A percentile compares a stretch with the other conserved stretches of the same genome.
Conservation (phyloP, 1,140 invertebrate species). For the Episyrphus balteatus region DNA sequence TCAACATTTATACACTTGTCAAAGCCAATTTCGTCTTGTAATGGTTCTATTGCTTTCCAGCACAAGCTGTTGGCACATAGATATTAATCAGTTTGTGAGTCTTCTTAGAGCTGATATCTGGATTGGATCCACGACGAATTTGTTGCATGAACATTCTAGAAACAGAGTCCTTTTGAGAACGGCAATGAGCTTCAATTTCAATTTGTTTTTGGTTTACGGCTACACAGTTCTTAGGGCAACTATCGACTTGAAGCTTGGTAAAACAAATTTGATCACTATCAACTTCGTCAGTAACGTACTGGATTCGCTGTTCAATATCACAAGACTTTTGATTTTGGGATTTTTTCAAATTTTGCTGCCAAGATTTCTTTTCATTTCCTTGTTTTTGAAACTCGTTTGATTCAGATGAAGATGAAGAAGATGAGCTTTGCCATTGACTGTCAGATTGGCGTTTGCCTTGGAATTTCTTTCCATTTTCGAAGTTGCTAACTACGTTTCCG, state of each 20-base stretch:
- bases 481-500: slow-evolving; percentile 39
- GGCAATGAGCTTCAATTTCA: slow-evolving; percentile 42
- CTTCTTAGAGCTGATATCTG: slow-evolving; percentile 39
- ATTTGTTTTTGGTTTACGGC: slow-evolving; percentile 24
- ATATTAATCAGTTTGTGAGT: slow-evolving; percentile 8
- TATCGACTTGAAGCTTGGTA: slow-evolving; percentile 37
- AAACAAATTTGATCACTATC: slow-evolving; percentile 47
- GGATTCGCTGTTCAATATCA: slow-evolving; percentile 35
- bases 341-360: not conserved
- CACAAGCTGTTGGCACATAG: slow-evolving; percentile 12
- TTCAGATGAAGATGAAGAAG: slow-evolving; percentile 1
- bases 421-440: slow-evolving; percentile 4
- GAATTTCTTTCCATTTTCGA: slow-evolving; percentile 19
- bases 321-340: not conserved
- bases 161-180: slow-evolving; percentile 31
- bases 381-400: no score
- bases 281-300: slow-evolving; percentile 39
- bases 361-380: not conserved
- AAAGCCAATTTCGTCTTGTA: no score
- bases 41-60: no score
- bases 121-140: slow-evolving; percentile 45
- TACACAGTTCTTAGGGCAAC: slow-evolving; percentile 38
- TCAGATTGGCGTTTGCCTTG: not conserved
- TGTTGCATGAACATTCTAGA: slow-evolving; percentile 38
- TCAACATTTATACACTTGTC: no score